phyloP scores from a whole-genome alignment of 1,140 invertebrate species.

The Amyelois transitella region DNA sequence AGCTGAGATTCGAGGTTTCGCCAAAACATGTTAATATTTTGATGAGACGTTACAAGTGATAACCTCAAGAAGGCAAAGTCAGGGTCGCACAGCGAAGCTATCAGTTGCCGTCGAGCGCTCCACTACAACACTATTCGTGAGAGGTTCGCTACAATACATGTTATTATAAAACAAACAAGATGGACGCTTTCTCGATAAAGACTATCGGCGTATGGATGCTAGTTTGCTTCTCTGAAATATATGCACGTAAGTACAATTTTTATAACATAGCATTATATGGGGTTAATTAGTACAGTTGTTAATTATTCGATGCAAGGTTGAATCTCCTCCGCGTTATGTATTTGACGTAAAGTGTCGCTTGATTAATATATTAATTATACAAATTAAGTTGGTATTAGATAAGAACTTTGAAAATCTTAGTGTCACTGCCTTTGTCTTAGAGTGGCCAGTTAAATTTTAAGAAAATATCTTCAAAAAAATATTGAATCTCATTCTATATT shows the following conservation, averaged over 20 bases:
- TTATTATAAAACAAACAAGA: conserved; percentile 1
- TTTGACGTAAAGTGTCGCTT: neutral
- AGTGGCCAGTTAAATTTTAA: too few species aligned
- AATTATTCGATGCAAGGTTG: neutral
- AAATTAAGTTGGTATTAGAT: too few species aligned
- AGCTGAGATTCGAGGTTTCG: too few species aligned
- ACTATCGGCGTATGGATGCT: conserved; percentile 8
- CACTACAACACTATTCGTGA: conserved; percentile 12
- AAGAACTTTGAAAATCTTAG: too few species aligned
- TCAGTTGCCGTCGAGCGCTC: conserved; percentile 26
- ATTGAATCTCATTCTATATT: too few species aligned
- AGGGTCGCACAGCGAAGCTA: conserved; percentile 20
- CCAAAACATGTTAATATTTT: neutral
- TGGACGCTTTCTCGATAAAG: neutral
- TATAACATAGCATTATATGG: neutral
- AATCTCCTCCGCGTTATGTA: neutral
- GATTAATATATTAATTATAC: neutral
- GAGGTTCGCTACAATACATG: neutral
- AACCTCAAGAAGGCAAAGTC: conserved; percentile 30
- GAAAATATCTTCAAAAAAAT: too few species aligned
- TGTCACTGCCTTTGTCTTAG: neutral
- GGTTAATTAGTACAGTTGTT: too few species aligned
- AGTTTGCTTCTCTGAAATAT: conserved; percentile 7
- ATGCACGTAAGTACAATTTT: conserved; percentile 21
- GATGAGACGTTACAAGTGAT: conserved; percentile 16